Base-by-base conservation (phyloP, 2,797 vertebrate species). In the Acanthurus lineatus region DNA sequence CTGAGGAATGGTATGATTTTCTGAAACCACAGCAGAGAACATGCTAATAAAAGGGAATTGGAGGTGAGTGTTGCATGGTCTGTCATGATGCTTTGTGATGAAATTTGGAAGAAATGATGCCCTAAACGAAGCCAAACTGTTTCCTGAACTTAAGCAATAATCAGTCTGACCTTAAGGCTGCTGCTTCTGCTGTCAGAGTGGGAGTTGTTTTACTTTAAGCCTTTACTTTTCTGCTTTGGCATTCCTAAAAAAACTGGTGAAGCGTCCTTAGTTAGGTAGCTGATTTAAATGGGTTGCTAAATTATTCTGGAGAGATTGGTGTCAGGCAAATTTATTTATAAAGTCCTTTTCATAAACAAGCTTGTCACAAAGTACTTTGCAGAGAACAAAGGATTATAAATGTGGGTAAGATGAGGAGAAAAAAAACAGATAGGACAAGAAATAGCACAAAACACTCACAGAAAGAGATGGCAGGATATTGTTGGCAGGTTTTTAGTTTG, bases 51-150 rank as follows among this genome's bases (percentile, higher is more conserved):
- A 40, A 73, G 32, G 40, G 14, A 15, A 58, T 51, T 77, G 59
- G 61, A 64, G 56, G 38, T 56, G 47, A 76, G 62, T 71, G 51
- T 83, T 79, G 60, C 71, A 73, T 77, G 53, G 62, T 68, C 76
- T 80, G 63, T 79, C 68, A 53, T 65, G 76, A 81, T 73, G 67
- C 57, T 71, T 91, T 68, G 69, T 91, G 89, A 88, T 90, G 84
- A 87, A 91, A 91, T 49, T 67, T 59, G 57, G 73, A 80, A 82
- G 86, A 88, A 91, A 92, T 81, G 35, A 16, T 60, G 77, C 76
- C 83, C 86, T 63, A 73, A 78, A 86, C 66, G 64, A 64, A 88
- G 66, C 52, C 54, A 75, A 78, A 85, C 67, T 45, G 66, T 82
- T 74, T 88, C 60, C 63, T 84, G 47, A 84, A 85, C 70, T 53